A percentile compares a stretch with the other conserved stretches of the same genome.
phyloP scores from a whole-genome alignment of 2,797 vertebrate species.

The Catostomus latipinnis region DNA sequence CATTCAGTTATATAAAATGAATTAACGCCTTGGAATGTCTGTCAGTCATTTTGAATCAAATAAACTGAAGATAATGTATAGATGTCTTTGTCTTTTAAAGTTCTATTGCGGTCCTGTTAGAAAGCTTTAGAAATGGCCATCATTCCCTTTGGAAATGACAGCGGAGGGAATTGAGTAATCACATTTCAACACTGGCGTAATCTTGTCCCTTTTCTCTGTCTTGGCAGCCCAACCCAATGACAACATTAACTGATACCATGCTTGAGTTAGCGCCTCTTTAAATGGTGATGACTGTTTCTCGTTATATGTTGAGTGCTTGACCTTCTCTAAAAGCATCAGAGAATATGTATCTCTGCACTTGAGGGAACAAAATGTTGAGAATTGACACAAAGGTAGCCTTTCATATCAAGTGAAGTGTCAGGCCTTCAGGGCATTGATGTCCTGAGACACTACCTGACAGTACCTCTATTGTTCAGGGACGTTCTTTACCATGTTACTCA shows the following conservation, averaged over 20 bases:
- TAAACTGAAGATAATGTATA: constrained; percentile 12
- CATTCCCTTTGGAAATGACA: constrained; percentile 45
- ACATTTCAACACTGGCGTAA: constrained; percentile 35
- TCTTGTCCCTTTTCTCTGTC: constrained; percentile 27
- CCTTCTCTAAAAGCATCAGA: constrained; percentile 17
- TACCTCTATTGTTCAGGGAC: constrained; percentile 41
- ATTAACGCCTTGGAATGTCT: too few relatives aligned
- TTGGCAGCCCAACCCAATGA: constrained; percentile 29
- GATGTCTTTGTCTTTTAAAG: constrained; percentile 7
- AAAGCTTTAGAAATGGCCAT: constrained; percentile 18
- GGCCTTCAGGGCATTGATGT: constrained; percentile 36
- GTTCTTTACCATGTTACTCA: constrained; percentile 37
- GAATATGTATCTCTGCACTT: constrained; percentile 21
- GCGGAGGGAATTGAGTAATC: constrained; percentile 36
- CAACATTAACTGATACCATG: constrained; percentile 11
- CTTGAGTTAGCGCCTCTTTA: background rate
- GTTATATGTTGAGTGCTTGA: background rate
- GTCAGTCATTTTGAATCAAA: too few relatives aligned
- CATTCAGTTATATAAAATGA: too few relatives aligned
- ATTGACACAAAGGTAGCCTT: constrained; percentile 31
- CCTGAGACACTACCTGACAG: constrained; percentile 31
- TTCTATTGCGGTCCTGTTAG: constrained; percentile 25
- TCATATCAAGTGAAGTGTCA: constrained; percentile 30
- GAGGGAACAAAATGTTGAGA: constrained; percentile 7
- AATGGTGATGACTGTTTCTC: constrained; percentile 5